Conservation (phyloP, 2,113 vertebrate species). For the Megalops atlanticus region DNA sequence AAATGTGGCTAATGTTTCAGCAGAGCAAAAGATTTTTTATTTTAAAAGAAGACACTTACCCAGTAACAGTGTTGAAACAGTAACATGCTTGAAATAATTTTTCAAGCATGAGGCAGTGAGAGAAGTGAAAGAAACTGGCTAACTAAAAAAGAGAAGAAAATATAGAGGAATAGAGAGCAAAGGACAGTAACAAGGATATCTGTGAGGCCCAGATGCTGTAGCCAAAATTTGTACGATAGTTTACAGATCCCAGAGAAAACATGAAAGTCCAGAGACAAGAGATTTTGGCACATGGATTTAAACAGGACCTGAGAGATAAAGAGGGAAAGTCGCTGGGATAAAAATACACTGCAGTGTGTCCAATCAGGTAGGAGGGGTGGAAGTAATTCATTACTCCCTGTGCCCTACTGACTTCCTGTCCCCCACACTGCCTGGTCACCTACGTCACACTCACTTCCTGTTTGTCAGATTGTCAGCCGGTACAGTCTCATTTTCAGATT, state of each 20-base stretch:
- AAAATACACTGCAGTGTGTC: conserved; percentile 4
- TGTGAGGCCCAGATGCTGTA: no score
- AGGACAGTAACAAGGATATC: no score
- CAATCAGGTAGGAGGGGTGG: conserved; percentile 1
- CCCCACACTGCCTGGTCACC: background rate
- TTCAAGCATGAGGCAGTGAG: no score
- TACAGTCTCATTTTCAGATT: background rate
- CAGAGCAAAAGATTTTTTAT: background rate
- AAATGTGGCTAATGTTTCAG: background rate
- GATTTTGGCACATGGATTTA: no score
- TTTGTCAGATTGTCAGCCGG: background rate
- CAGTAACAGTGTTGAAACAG: background rate
- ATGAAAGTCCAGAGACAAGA: no score
- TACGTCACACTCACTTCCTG: background rate
- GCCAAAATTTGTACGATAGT: no score
- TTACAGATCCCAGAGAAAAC: no score
- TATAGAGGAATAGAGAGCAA: no score
- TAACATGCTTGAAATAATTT: background rate
- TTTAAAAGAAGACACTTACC: background rate
- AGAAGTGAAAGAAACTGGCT: no score
- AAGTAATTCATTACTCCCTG: background rate
- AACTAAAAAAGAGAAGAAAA: no score
- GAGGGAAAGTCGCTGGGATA: background rate
- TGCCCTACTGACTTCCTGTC: background rate
- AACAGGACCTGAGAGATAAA: no score